These are phyloP conservation scores for Heliconius himera DNA, from an alignment of 1,140 invertebrate species.

Conservation along the genomic window DNA sequence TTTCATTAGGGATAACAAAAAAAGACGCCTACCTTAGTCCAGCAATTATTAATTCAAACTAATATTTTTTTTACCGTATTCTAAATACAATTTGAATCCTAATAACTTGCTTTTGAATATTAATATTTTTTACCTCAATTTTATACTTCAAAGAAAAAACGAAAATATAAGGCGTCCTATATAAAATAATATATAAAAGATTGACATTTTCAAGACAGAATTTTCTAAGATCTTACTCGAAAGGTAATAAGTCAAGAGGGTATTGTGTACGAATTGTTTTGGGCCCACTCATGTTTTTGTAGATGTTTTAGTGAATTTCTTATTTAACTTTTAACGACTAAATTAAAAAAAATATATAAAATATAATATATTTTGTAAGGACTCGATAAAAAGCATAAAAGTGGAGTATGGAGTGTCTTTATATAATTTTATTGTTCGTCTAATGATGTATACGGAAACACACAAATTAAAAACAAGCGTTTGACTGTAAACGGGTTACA, in stretches of 20 bases:
- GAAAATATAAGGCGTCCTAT: background rate
- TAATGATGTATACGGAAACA: too few species aligned
- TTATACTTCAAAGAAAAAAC: background rate
- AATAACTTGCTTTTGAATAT: too few species aligned
- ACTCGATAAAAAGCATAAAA: background rate
- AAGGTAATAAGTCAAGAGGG: slow-evolving; percentile 2
- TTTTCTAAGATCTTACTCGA: background rate
- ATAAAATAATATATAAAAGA: background rate
- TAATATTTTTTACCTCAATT: background rate
- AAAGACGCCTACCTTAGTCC: too few species aligned
- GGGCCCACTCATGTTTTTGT: background rate
- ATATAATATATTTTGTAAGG: background rate
- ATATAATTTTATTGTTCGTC: too few species aligned
- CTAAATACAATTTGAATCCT: too few species aligned
- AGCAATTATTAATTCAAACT: too few species aligned
- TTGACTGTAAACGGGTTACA: too few species aligned
- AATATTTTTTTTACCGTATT: too few species aligned
- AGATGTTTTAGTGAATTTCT: background rate
- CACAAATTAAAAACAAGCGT: too few species aligned
- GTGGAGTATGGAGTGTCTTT: background rate
- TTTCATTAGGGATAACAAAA: too few species aligned
- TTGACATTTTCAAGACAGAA: background rate
- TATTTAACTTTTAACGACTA: background rate
- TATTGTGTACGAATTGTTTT: slow-evolving; percentile 10
- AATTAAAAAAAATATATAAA: background rate